These are phyloP conservation scores for Gymnothorax reevesii DNA, from an alignment of 2,797 vertebrate species.

Conservation along the genomic window DNA sequence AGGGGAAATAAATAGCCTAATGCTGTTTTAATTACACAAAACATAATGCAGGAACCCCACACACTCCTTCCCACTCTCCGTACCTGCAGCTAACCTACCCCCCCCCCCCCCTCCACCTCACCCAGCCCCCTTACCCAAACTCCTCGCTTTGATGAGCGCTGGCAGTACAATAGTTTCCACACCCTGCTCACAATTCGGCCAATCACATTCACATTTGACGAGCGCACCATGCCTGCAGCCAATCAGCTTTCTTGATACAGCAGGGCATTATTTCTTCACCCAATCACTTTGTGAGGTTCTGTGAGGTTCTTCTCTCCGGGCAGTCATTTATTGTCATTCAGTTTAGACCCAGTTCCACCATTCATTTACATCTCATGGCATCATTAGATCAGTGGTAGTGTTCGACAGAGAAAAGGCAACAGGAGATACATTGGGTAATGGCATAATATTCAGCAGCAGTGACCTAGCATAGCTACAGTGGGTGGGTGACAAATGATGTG, in stretches of 20 bases:
- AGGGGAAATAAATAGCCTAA: constrained; percentile 73
- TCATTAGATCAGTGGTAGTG: too few species aligned
- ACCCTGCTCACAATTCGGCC: background rate
- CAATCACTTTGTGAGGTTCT: background rate
- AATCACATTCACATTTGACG: background rate
- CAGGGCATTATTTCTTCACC: background rate
- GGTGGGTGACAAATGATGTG: too few species aligned
- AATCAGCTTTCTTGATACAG: background rate
- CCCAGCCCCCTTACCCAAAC: constrained; percentile 31
- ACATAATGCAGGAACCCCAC: constrained; percentile 60
- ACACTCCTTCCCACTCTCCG: constrained; percentile 35
- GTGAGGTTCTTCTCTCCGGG: background rate
- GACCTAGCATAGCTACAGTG: too few species aligned
- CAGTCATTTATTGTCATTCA: too few species aligned
- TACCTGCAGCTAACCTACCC: constrained; percentile 30
- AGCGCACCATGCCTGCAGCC: background rate
- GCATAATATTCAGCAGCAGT: too few species aligned
- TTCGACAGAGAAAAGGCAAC: too few species aligned
- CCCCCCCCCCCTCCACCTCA: constrained; percentile 28
- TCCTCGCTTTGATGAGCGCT: background rate
- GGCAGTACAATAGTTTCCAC: too few species aligned
- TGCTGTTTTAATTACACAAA: constrained; percentile 69
- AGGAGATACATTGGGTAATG: too few species aligned
- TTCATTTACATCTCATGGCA: too few species aligned
- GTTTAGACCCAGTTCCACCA: too few species aligned